A percentile compares a stretch with the other conserved stretches of the same genome.
These are phyloP conservation scores for Saimiri boliviensis DNA, from an alignment of 2,113 vertebrate species.

Conservation along the genomic window DNA sequence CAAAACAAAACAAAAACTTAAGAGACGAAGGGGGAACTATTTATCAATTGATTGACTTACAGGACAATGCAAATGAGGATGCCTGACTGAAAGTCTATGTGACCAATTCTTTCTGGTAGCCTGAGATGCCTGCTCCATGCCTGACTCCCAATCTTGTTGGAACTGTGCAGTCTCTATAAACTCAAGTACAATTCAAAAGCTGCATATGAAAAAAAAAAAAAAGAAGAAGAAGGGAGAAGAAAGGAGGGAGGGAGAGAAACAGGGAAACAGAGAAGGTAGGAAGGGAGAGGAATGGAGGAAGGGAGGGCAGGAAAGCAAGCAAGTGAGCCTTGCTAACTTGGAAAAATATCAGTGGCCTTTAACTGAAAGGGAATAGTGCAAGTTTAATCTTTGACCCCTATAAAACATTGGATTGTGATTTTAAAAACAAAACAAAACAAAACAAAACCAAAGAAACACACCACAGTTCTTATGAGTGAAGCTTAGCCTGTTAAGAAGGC, in stretches of 20 bases:
- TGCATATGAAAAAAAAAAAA: neutral
- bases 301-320: neutral
- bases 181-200: conserved; percentile 1
- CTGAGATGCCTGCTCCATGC: neutral
- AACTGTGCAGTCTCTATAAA: neutral
- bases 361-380: neutral
- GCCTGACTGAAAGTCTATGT: neutral
- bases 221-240: neutral
- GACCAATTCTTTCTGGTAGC: neutral
- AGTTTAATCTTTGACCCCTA: neutral
- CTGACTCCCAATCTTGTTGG: neutral
- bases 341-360: neutral
- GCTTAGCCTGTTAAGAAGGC: neutral
- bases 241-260: neutral
- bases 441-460: neutral
- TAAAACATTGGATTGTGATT: neutral
- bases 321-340: neutral
- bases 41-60: neutral
- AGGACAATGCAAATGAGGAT: neutral
- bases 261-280: neutral
- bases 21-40: neutral
- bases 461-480: neutral
- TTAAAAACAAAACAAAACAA: neutral
- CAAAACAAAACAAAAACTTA: neutral
- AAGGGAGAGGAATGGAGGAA: neutral